These are phyloP conservation scores for Sebastes minor DNA, from an alignment of 2,797 vertebrate species.

Conservation along the genomic window DNA sequence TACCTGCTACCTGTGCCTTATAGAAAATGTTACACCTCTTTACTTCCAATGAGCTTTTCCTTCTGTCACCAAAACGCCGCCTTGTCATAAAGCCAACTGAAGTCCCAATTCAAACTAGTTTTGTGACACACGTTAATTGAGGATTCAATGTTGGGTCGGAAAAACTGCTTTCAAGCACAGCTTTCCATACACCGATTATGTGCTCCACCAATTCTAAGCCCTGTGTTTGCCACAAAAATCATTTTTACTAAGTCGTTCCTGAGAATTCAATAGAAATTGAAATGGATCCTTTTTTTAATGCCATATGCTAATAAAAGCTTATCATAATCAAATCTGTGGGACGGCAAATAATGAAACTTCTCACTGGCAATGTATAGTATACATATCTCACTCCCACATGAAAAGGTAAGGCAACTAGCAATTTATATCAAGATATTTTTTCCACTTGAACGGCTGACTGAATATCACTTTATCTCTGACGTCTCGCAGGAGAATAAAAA, in stretches of 20 bases:
- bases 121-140: conserved; percentile 83
- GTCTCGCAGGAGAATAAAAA: conserved; percentile 51
- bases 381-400: conserved; percentile 59
- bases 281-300: conserved; percentile 80
- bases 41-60: conserved; percentile 74
- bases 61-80: conserved; percentile 62
- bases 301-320: conserved; percentile 78
- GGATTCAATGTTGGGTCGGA: conserved; percentile 78
- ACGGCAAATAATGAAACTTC: conserved; percentile 68
- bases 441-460: conserved; percentile 65
- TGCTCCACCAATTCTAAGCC: conserved; percentile 81
- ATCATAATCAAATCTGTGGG: conserved; percentile 82
- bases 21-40: conserved; percentile 72
- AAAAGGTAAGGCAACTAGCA: conserved; percentile 57
- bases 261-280: conserved; percentile 79
- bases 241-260: conserved; percentile 75
- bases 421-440: conserved; percentile 58
- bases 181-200: conserved; percentile 81
- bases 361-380: conserved; percentile 63
- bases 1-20: conserved; percentile 57
- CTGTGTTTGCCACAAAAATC: conserved; percentile 78
- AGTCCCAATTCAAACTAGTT: conserved; percentile 82
- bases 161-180: conserved; percentile 80
- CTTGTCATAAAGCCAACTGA: conserved; percentile 80
- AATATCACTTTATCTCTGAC: conserved; percentile 65